These are phyloP conservation scores for Rhynchotus rufescens DNA, from an alignment of 2,797 vertebrate species.

Conservation along the genomic window DNA sequence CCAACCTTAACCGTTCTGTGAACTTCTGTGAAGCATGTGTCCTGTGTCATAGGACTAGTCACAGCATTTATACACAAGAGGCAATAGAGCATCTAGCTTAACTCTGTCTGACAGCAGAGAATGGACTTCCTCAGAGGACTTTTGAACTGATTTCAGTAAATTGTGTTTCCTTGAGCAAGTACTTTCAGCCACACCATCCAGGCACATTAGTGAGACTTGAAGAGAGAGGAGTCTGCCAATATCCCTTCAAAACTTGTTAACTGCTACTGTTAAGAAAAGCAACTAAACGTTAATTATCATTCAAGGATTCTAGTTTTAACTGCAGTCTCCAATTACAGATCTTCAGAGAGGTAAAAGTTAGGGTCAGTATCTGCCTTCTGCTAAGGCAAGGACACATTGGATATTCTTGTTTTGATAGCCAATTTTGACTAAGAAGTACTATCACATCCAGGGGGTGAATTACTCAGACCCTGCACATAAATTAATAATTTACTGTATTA, in stretches of 20 bases:
- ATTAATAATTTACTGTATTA: neutral
- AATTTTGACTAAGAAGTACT: neutral
- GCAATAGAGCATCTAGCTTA: neutral
- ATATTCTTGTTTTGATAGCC: neutral
- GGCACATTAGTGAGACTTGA: rapidly evolving
- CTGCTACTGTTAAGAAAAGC: neutral
- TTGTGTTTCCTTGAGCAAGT: neutral
- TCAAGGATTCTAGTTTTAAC: neutral
- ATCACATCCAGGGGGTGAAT: neutral
- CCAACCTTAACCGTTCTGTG: too few relatives aligned
- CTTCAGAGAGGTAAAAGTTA: neutral
- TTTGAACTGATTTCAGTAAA: neutral
- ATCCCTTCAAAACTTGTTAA: neutral
- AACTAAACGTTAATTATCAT: neutral
- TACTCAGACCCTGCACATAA: neutral
- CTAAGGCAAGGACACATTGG: neutral
- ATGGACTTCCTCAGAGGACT: neutral
- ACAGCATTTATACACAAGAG: neutral
- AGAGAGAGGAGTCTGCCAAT: neutral
- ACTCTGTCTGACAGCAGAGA: neutral
- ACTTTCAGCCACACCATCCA: neutral
- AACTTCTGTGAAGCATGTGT: too few relatives aligned
- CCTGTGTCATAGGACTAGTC: neutral
- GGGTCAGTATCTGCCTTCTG: neutral
- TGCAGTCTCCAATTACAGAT: neutral